A percentile compares a stretch with the other conserved stretches of the same genome.
Evolutionary conservation across 1,140 invertebrate genomes (phyloP).

Genomic region (Mactra quadrangularis): DNA sequence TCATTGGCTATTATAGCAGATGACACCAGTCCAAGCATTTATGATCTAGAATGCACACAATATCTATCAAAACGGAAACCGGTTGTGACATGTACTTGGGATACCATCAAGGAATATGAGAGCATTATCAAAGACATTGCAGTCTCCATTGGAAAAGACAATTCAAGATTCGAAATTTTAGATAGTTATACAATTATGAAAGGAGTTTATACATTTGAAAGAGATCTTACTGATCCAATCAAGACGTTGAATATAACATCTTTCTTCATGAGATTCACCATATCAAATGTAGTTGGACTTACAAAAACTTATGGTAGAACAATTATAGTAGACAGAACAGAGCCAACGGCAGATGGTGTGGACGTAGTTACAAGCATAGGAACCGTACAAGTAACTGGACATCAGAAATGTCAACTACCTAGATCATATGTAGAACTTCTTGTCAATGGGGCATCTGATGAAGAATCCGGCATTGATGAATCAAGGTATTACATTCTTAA

Average conservation of each 20-base stretch:
- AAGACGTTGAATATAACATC: neutral
- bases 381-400: neutral
- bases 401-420: constrained; percentile 43
- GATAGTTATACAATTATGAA: constrained; percentile 83
- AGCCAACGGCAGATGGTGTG: neutral
- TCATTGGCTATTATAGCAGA: constrained; percentile 46
- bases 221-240: constrained; percentile 64
- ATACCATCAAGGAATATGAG: constrained; percentile 32
- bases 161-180: constrained; percentile 10
- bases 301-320: constrained; percentile 16
- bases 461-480: constrained; percentile 39
- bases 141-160: constrained; percentile 16
- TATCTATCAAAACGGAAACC: constrained; percentile 25
- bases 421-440: constrained; percentile 24
- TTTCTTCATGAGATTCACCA: neutral
- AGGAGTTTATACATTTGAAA: constrained; percentile 84
- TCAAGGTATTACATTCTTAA: neutral
- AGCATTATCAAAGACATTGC: constrained; percentile 13
- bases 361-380: constrained; percentile 18
- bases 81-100: constrained; percentile 30
- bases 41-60: constrained; percentile 30
- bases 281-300: constrained; percentile 35
- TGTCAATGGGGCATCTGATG: neutral
- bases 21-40: constrained; percentile 14
- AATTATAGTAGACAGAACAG: constrained; percentile 39